A percentile compares a stretch with the other conserved stretches of the same genome.
Conservation (phyloP, 2,888 invertebrate species). For the Epistrophe grossulariae region DNA sequence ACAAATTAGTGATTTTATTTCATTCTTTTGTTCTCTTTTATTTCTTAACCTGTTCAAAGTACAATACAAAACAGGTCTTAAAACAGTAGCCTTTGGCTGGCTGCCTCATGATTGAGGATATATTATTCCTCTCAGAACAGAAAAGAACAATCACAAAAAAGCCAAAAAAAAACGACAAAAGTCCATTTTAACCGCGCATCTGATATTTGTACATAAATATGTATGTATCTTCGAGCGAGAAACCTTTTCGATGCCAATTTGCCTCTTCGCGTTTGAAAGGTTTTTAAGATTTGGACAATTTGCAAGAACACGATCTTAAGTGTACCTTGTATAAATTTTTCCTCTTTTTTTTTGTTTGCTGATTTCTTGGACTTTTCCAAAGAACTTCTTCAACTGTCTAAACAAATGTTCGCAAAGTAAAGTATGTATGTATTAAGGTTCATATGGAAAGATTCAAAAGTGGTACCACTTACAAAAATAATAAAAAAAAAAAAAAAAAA, state of each 20-base stretch:
- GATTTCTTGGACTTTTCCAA: conserved; percentile 40
- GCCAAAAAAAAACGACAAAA: conserved; percentile 9
- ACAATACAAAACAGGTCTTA: conserved; percentile 14
- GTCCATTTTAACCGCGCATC: conserved; percentile 18
- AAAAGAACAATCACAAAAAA: not conserved
- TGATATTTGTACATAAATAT: not conserved
- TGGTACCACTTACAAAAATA: conserved; percentile 66
- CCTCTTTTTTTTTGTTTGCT: not conserved
- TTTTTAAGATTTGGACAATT: conserved; percentile 22
- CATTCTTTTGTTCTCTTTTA: conserved; percentile 8
- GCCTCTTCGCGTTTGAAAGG: conserved; percentile 6
- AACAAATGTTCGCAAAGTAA: not conserved
- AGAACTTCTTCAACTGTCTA: conserved; percentile 39
- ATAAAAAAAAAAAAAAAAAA: conserved; percentile 9
- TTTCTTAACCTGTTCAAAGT: not conserved
- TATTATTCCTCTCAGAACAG: not conserved
- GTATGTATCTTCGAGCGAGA: not conserved
- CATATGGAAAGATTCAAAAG: conserved; percentile 35
- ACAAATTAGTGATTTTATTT: conserved; percentile 49
- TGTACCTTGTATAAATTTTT: conserved; percentile 30
- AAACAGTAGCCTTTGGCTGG: conserved; percentile 29
- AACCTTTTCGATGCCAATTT: conserved; percentile 17
- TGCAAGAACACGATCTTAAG: conserved; percentile 41
- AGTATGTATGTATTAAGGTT: not conserved
- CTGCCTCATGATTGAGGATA: not conserved